Evolutionary conservation across 2,113 vertebrate species (phyloP).

Genomic region (Sialia sialis): DNA sequence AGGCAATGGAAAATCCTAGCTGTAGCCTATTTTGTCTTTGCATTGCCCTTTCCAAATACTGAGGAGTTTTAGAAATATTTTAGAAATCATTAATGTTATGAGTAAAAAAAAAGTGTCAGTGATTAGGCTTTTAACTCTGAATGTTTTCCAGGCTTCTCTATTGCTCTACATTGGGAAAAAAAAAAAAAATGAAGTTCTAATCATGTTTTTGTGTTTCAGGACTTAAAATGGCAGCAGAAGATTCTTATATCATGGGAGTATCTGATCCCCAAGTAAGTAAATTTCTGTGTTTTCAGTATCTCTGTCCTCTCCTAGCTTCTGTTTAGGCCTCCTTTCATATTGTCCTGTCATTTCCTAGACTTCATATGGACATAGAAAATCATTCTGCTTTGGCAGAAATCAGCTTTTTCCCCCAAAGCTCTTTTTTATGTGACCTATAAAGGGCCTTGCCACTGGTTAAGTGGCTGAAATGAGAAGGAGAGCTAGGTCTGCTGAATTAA

Average conservation of each 20-base stretch:
- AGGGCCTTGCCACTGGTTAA: background rate
- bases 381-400: background rate
- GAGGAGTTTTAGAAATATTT: background rate
- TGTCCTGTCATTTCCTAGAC: background rate
- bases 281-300: background rate
- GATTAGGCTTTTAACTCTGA: background rate
- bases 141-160: background rate
- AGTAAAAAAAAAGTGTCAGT: background rate
- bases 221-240: slow-evolving; percentile 74
- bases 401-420: background rate
- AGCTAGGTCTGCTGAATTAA: background rate
- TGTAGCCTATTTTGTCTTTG: background rate
- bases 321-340: background rate
- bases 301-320: background rate
- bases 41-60: background rate
- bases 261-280: slow-evolving; percentile 72
- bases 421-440: background rate
- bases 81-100: background rate
- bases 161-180: background rate
- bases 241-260: slow-evolving; percentile 68
- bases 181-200: background rate
- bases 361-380: background rate
- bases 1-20: background rate
- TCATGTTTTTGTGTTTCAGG: slow-evolving; percentile 45
- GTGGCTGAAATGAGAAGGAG: background rate